Conservation (phyloP, 2,797 vertebrate genomes). For the Pelochelys cantorii region DNA sequence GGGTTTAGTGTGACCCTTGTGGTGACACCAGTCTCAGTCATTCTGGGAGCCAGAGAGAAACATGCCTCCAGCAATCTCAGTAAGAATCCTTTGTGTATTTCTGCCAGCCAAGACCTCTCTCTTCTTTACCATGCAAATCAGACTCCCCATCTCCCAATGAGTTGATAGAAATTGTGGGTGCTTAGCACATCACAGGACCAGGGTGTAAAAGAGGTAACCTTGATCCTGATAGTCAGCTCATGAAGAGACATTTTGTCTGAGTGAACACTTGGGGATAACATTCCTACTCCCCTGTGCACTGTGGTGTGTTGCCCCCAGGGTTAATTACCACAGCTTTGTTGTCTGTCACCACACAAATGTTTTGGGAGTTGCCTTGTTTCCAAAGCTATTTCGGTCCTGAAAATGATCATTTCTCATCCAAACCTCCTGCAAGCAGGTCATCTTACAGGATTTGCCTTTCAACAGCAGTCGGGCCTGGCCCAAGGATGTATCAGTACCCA, state of each 20-base stretch:
- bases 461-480: background rate
- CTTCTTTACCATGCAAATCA: background rate
- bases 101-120: background rate
- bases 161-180: accelerated
- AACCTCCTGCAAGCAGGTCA: background rate
- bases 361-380: background rate
- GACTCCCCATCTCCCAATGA: background rate
- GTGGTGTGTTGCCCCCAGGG: background rate
- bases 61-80: background rate
- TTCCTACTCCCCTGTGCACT: accelerated
- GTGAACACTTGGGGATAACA: accelerated
- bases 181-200: background rate
- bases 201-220: background rate
- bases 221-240: background rate
- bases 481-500: background rate
- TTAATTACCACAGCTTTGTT: background rate
- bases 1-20: background rate
- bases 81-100: accelerated
- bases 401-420: background rate
- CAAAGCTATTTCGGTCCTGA: background rate
- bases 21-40: background rate
- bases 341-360: background rate
- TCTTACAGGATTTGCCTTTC: background rate
- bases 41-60: background rate
- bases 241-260: background rate